These are phyloP conservation scores for Teleiodes luculella DNA, from an alignment of 2,888 invertebrate genomes.

Conservation along the genomic window DNA sequence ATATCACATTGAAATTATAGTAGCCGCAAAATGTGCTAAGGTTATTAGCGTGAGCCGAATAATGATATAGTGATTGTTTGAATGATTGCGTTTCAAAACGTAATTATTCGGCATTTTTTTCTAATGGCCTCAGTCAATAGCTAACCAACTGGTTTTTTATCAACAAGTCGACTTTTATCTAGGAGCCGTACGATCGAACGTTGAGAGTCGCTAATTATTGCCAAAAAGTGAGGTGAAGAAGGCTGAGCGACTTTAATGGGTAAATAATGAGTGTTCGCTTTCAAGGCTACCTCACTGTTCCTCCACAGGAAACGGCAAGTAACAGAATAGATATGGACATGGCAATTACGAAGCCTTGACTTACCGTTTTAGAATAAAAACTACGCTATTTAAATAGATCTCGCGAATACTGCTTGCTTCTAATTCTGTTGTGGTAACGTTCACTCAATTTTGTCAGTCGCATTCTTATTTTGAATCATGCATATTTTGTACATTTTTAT, in stretches of 20 bases:
- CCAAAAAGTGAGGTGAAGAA: conserved; percentile 62
- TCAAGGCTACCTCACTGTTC: conserved; percentile 63
- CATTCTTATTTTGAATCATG: not conserved
- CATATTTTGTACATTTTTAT: too few species aligned
- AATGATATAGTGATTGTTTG: conserved; percentile 30
- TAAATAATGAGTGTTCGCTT: conserved; percentile 67
- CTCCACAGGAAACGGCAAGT: conserved; percentile 68
- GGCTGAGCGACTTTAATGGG: conserved; percentile 59
- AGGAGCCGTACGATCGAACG: not conserved
- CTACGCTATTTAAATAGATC: conserved; percentile 58
- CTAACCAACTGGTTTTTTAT: not conserved
- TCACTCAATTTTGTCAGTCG: not conserved
- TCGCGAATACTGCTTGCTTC: conserved; percentile 33
- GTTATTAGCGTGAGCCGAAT: conserved; percentile 33
- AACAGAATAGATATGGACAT: conserved; percentile 71
- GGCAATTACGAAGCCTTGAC: conserved; percentile 72
- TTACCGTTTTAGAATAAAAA: conserved; percentile 75
- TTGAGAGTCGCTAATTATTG: conserved; percentile 32
- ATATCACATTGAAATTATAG: conserved; percentile 30
- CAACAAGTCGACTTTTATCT: not conserved
- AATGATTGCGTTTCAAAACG: conserved; percentile 14
- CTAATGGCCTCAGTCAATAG: not conserved
- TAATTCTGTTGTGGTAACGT: not conserved
- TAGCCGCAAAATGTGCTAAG: conserved; percentile 41
- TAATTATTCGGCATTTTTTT: conserved; percentile 37